phyloP scores from a whole-genome alignment of 2,113 vertebrate species.

The Brevimyrus niger region DNA sequence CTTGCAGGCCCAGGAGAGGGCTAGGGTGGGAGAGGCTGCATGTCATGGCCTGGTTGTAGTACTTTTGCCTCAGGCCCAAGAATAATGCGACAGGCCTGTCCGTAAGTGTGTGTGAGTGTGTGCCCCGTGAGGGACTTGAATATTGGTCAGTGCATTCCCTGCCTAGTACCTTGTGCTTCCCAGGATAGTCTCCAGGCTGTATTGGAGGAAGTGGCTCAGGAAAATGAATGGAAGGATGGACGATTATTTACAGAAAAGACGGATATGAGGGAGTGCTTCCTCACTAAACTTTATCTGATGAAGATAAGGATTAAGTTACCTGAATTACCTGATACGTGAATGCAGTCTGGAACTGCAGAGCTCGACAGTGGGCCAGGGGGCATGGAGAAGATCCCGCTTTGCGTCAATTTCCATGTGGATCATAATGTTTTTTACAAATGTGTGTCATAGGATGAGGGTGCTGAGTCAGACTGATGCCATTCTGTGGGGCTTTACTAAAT shows the following conservation, averaged over 20 bases:
- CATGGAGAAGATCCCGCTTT: not conserved
- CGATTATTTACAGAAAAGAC: not conserved
- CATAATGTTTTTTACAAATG: not conserved
- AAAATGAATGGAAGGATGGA: not conserved
- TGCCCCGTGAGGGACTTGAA: not conserved
- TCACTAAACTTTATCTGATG: not conserved
- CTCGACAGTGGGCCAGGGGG: not conserved
- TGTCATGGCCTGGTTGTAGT: not conserved
- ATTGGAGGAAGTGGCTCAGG: not conserved
- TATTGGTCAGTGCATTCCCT: not conserved
- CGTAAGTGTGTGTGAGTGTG: not conserved
- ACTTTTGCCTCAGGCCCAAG: not conserved
- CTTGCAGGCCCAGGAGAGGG: not conserved
- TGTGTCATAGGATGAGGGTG: not conserved
- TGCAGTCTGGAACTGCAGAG: not conserved
- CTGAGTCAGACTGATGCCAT: not conserved
- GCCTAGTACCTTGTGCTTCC: not conserved
- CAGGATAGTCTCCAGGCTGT: not conserved
- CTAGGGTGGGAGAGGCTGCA: not conserved
- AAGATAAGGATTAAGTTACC: not conserved
- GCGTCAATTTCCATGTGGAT: not conserved
- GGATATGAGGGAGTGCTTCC: not conserved
- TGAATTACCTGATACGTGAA: not conserved
- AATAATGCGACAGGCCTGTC: not conserved
- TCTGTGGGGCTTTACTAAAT: not conserved